Percentiles rank a stretch among this genome's conserved stretches.
Evolutionary conservation across 2,113 vertebrate genomes (phyloP).

Genomic region (Callipepla squamata): DNA sequence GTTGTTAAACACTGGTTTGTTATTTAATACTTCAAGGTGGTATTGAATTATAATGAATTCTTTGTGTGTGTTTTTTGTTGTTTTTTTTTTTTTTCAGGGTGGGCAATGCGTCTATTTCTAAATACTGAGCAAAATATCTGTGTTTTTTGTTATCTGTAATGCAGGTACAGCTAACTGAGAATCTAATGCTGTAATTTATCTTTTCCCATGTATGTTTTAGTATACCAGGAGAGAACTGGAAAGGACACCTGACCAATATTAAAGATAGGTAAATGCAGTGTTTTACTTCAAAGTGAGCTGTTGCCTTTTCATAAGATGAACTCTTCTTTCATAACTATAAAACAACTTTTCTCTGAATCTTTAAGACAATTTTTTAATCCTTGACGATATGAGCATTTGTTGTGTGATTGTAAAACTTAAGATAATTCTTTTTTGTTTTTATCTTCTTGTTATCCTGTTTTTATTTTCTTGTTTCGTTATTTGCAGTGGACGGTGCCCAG

Average conservation of each 20-base stretch:
- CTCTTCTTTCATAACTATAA: not conserved
- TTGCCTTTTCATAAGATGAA: not conserved
- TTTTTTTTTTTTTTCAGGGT: not conserved
- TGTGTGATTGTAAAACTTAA: not conserved
- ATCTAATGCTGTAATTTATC: conserved; percentile 31
- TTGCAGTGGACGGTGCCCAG: conserved; percentile 84
- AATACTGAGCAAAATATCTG: not conserved
- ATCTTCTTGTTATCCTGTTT: not conserved
- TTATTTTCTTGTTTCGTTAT: not conserved
- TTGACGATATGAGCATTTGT: not conserved
- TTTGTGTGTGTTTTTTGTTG: not conserved
- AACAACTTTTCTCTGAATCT: not conserved
- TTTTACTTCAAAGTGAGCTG: conserved; percentile 7
- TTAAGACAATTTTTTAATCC: not conserved
- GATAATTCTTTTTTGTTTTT: not conserved
- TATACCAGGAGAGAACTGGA: conserved; percentile 85
- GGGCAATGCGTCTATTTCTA: not conserved
- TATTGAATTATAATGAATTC: not conserved
- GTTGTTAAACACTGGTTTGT: not conserved
- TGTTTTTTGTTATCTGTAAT: not conserved
- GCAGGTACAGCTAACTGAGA: not conserved
- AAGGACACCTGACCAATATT: conserved; percentile 79
- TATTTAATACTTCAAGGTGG: not conserved
- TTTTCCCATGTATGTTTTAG: conserved; percentile 72
- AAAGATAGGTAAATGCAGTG: conserved; percentile 80